These are phyloP conservation scores for Diadegma fenestrale DNA, from an alignment of 2,888 invertebrate species.

Conservation along the genomic window DNA sequence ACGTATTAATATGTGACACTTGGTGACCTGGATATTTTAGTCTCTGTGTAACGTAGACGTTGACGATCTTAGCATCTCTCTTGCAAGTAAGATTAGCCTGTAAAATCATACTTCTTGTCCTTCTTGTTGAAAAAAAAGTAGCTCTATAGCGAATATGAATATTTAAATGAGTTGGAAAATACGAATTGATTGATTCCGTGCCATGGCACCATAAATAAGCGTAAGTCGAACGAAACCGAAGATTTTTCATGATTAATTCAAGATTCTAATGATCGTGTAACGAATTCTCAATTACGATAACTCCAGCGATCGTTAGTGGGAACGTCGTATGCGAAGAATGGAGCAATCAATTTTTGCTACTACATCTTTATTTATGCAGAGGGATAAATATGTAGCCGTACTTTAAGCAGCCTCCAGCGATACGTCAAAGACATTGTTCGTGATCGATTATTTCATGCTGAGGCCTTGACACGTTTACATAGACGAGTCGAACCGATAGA, in stretches of 20 bases:
- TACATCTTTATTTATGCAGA: neutral
- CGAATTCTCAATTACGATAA: neutral
- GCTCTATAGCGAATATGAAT: neutral
- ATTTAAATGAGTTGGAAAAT: neutral
- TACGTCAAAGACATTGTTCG: constrained; percentile 17
- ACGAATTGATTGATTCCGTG: neutral
- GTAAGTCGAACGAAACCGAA: neutral
- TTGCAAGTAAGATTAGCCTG: constrained; percentile 2
- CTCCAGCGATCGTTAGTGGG: neutral
- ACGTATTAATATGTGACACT: constrained; percentile 37
- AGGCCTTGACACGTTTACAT: constrained; percentile 57
- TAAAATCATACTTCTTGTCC: neutral
- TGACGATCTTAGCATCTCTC: neutral
- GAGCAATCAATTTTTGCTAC: neutral
- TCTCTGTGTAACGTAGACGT: constrained; percentile 5
- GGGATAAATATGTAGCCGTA: constrained; percentile 7
- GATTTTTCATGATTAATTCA: neutral
- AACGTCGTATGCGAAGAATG: neutral
- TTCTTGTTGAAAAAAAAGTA: neutral
- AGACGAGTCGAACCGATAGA: constrained; percentile 36
- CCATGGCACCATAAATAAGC: neutral
- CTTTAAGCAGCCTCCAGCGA: constrained; percentile 14
- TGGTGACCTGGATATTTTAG: constrained; percentile 29
- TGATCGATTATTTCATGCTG: constrained; percentile 29
- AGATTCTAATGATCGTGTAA: neutral